phyloP scores from a whole-genome alignment of 1,140 invertebrate species.

The Pogonognathellus flavescens region DNA sequence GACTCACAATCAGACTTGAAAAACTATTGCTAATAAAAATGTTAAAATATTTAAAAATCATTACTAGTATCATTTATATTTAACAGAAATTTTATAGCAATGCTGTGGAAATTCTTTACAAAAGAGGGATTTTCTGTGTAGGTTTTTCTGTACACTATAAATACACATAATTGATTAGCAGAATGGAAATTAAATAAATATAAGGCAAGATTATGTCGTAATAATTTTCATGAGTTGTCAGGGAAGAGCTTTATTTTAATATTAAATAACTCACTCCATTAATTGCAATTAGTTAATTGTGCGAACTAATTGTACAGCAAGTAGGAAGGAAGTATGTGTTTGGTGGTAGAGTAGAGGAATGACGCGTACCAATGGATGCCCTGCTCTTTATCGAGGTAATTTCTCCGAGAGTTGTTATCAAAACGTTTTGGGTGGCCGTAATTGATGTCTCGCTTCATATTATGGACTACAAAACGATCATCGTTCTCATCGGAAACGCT shows the following conservation, averaged over 20 bases:
- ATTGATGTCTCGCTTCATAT: background rate
- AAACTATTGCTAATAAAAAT: background rate
- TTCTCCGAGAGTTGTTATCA: background rate
- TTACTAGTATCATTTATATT: no score
- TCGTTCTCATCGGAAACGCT: background rate
- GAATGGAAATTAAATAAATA: background rate
- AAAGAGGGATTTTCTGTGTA: no score
- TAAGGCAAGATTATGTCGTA: background rate
- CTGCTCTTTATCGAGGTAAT: slow-evolving; percentile 29
- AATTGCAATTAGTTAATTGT: no score
- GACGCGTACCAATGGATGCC: slow-evolving; percentile 92
- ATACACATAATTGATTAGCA: background rate
- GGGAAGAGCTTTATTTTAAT: no score
- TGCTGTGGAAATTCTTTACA: no score
- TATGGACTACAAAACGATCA: no score
- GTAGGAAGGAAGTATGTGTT: slow-evolving; percentile 76
- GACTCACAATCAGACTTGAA: slow-evolving; percentile 26
- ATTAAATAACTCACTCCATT: no score
- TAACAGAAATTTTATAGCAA: no score
- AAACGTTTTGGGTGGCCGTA: slow-evolving; percentile 26
- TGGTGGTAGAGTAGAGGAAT: slow-evolving; percentile 80
- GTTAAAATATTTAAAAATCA: no score
- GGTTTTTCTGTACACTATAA: no score
- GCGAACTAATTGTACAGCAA: slow-evolving; percentile 66
- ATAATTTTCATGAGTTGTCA: background rate